Base-by-base conservation (phyloP, 2,888 invertebrate species). In the Eupithecia abbreviata region DNA sequence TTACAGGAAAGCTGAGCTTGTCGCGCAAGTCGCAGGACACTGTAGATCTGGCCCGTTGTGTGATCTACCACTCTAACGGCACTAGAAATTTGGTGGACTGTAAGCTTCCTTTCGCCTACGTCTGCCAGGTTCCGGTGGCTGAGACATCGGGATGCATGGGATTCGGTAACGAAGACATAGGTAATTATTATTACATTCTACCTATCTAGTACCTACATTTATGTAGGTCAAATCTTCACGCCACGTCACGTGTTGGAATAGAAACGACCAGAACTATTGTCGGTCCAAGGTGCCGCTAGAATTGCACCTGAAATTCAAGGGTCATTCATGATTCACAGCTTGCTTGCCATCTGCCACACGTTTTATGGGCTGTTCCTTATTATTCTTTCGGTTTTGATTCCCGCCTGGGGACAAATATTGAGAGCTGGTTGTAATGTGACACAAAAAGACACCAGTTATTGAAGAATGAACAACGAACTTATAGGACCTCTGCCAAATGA, bases 251-350 rank as follows among this genome's bases (percentile, higher is more conserved):
- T 71, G 15, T 15, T 12, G 12, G 1, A 43, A 12, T n/a, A 76
- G 30, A 55, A 49, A 10, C 65, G 42, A 43, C 3, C n/a, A 2
- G 43, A 73, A 5, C 0, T 66, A 30, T 30, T 30, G 4, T 66
- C 12, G 18, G 41, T 70, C 65, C 51, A 12, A n/a, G 73, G 76
- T 9, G 71, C 67, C 1, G 76, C 73, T 51, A 76, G 55, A 45
- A 73, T n/a, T 18, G 76, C 71, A 55, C 70, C 76, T 76, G 55
- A n/a, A 76, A 75, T 49, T 49, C 49, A 49, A 49, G 49, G 49
- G 13, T 7, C 30, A 49, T 13, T 49, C 49, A 49, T 13, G 4
- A 49, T 13, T 7, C 13, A 30, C 30, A 30, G 30, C 30, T 30
- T 30, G 30, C 30, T 30, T 30, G 30, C 30, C 30, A 30, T 30